A percentile compares a stretch with the other conserved stretches of the same genome.
Conservation (phyloP, 2,113 vertebrate genomes). For the Passerina amoena region DNA sequence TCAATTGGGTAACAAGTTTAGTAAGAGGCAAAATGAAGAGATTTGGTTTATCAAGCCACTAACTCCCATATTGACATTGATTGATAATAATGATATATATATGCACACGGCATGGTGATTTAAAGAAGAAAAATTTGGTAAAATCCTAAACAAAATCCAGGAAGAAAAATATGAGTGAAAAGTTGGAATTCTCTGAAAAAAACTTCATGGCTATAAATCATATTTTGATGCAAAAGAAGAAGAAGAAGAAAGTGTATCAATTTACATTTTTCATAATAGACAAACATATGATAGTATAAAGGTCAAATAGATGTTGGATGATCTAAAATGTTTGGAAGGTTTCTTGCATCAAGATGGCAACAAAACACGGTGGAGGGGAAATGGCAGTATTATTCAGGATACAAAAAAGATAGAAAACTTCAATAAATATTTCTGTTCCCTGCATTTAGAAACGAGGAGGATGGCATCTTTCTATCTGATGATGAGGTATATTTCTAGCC, state of each 20-base stretch:
- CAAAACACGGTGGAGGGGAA: not conserved
- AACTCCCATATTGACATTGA: constrained; percentile 5
- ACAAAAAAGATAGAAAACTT: not conserved
- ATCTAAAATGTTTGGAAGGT: not conserved
- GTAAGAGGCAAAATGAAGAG: not conserved
- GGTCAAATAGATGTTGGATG: not conserved
- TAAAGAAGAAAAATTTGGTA: not conserved
- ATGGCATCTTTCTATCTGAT: not conserved
- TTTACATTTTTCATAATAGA: not conserved
- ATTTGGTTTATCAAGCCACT: not conserved
- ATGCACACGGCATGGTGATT: fast-evolving
- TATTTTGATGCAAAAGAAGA: not conserved
- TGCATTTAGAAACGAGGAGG: not conserved
- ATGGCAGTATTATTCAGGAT: not conserved
- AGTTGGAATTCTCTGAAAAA: not conserved
- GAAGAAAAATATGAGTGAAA: not conserved
- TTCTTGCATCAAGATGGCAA: not conserved
- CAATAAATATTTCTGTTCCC: not conserved
- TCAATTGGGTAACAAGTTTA: not conserved
- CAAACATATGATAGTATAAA: not conserved
- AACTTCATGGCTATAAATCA: not conserved
- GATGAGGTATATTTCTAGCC: not conserved
- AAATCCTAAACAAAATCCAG: not conserved
- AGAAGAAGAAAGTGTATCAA: not conserved
- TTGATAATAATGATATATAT: constrained; percentile 10